phyloP scores from a whole-genome alignment of 92 coral and sea anemone genomes.

The Heteractis magnifica region DNA sequence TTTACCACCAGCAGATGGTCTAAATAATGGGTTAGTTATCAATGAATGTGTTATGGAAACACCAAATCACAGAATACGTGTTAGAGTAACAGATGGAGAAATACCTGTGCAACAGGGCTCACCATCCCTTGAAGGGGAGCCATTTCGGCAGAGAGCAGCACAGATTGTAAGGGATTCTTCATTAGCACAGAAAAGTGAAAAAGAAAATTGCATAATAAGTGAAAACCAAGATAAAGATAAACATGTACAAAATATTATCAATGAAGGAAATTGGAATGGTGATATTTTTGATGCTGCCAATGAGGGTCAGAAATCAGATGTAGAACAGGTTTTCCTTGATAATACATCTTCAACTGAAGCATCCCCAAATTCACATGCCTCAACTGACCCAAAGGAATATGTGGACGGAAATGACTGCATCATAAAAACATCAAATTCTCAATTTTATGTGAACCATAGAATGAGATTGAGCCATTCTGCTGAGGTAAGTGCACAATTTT shows the following conservation, averaged over 20 bases:
- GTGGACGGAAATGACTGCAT: not conserved
- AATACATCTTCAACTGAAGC: conserved; percentile 16
- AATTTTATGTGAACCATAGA: conserved; percentile 13
- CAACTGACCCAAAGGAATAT: not conserved
- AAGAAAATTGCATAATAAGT: not conserved
- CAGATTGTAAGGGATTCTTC: conserved; percentile 30
- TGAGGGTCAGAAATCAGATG: not conserved
- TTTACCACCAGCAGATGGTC: not conserved
- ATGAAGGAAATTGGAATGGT: conserved; percentile 7
- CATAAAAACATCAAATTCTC: conserved; percentile 8
- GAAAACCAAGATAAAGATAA: not conserved
- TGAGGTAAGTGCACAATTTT: conserved; percentile 17
- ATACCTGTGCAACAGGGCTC: not conserved
- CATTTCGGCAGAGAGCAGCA: conserved; percentile 31
- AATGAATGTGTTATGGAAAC: conserved; percentile 39
- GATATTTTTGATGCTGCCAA: not conserved
- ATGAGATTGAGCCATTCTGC: conserved; percentile 32
- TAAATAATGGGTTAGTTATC: conserved; percentile 1
- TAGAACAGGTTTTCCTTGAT: not conserved
- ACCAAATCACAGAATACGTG: conserved; percentile 32
- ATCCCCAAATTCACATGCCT: conserved; percentile 19
- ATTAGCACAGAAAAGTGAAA: not conserved
- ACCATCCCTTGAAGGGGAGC: conserved; percentile 19
- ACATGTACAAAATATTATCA: not conserved
- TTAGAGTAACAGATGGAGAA: conserved; percentile 29